Evolutionary conservation across 64 coral and sea anemone genomes (phyloP).

Genomic region (Porites lutea): DNA sequence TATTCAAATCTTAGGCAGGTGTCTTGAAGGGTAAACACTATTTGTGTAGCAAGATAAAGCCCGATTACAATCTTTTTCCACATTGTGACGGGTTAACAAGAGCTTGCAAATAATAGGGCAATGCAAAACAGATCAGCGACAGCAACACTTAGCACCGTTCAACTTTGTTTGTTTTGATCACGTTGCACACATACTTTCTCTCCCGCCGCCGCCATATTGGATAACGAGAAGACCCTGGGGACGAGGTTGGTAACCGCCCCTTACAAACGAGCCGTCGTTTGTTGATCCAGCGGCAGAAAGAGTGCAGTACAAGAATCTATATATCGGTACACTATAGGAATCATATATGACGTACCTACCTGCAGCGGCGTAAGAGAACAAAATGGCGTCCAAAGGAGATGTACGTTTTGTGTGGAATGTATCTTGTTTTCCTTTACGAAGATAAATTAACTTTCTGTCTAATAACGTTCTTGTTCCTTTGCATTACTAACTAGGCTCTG

Average conservation of each 20-base stretch:
- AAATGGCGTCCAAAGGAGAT: constrained; percentile 76
- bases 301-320: too few species aligned
- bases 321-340: too few species aligned
- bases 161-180: constrained; percentile 33
- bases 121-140: neutral
- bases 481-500: constrained; percentile 36
- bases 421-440: neutral
- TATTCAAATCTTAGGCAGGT: constrained; percentile 13
- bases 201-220: neutral
- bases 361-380: neutral
- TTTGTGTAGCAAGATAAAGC: neutral
- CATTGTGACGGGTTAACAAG: neutral
- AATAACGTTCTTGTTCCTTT: neutral
- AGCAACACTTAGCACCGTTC: too few species aligned
- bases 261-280: constrained; percentile 35
- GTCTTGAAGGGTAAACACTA: neutral
- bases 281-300: constrained; percentile 49
- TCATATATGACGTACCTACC: too few species aligned
- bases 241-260: neutral
- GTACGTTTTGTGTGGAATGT: constrained; percentile 7
- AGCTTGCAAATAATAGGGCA: neutral
- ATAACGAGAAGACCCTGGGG: too few species aligned
- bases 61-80: constrained; percentile 7
- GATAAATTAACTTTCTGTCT: neutral
- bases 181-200: neutral